Evolutionary conservation across 2,888 invertebrate genomes (phyloP), one percentile per base, ranked within the genome.

Genomic region (Cordilura impudica): DNA sequence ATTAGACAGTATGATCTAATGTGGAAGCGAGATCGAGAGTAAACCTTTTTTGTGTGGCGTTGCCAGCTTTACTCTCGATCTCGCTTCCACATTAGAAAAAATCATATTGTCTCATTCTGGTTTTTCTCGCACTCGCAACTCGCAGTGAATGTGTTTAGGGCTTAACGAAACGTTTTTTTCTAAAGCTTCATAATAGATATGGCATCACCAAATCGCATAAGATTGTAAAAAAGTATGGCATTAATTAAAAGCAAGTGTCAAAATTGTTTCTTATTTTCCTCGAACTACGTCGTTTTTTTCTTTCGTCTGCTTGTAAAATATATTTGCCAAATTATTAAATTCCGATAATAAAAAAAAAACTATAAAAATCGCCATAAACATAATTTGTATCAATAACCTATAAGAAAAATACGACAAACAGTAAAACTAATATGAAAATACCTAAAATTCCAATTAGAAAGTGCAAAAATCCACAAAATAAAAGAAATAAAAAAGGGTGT

Each of bases 211-310:
- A n/a, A 16, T 45, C 21, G 4, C 18, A 26, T 54, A 4, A 21
- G 43, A 61, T 7, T 14, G 26, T 8, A 14, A 1, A 1, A 4
- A 5, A 21, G 10, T 51, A 18, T 43, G 73, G 58, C 14, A 53
- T 0, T 51, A 4, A 14, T n/a, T 8, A 4, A 70, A 66, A 71
- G 16, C 69, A 78, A 78, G 70, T 78, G 78, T 78, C 78, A 74
- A 74, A 77, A 71, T 21, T 61, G 31, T 49, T 71, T 71, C 43
- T 26, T 19, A 51, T 60, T 60, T 76, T 76, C 31, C 14, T 72
- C 61, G 43, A 78, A 78, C 53, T 79, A 72, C 79, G 74, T 71
- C 74, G 79, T 79, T 56, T 71, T 69, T 66, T 66, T 53, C 21
- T 31, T 74, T 58, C 65, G 65, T 66, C 61, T 71, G 16, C 54